Evolutionary conservation across 2,113 vertebrate genomes (phyloP).

Genomic region (Campylomormyrus numenius): DNA sequence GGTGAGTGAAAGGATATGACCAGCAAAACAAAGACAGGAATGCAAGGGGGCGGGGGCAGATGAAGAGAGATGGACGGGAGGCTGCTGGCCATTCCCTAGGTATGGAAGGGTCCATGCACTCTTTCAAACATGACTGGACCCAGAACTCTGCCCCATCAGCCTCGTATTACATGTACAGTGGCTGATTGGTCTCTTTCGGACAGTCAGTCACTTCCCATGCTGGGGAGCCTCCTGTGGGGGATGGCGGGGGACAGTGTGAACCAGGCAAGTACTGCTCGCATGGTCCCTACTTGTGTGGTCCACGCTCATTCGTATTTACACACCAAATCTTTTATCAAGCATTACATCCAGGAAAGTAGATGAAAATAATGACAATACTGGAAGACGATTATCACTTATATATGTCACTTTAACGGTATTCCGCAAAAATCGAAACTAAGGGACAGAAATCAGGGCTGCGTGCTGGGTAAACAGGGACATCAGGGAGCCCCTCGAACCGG

Average conservation of each 20-base stretch:
- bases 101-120: constrained; percentile 69
- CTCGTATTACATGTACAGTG: not conserved
- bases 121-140: constrained; percentile 65
- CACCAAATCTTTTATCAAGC: not conserved
- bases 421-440: not conserved
- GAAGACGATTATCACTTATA: not conserved
- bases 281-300: not conserved
- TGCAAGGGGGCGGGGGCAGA: constrained; percentile 58
- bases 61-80: not conserved
- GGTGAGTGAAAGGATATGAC: constrained; percentile 63
- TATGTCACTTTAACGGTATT: not conserved
- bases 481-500: not conserved
- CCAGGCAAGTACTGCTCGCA: not conserved
- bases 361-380: not conserved
- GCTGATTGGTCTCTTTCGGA: not conserved
- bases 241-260: not conserved
- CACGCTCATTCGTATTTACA: not conserved
- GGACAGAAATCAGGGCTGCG: not conserved
- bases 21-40: constrained; percentile 75
- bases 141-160: constrained; percentile 45
- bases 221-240: not conserved
- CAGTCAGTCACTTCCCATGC: not conserved
- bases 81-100: constrained; percentile 55
- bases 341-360: not conserved
- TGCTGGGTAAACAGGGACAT: not conserved